phyloP scores from a whole-genome alignment of 1,140 invertebrate species.

The Hormaphis cornu region DNA sequence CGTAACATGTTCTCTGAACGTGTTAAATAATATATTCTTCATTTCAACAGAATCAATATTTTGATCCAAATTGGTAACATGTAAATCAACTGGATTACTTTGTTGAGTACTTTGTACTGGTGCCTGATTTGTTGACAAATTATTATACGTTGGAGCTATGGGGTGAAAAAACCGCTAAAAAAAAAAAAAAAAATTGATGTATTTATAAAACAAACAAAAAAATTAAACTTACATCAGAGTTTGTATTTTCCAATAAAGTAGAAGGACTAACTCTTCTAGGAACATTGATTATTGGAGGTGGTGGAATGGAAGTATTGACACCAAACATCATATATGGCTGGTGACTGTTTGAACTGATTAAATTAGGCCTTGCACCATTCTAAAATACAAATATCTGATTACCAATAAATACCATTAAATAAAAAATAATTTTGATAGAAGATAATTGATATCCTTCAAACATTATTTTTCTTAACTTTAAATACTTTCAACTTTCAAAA shows the following conservation, averaged over 20 bases:
- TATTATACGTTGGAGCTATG: slow-evolving; percentile 32
- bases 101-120: background rate
- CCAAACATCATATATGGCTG: slow-evolving; percentile 28
- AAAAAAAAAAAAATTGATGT: background rate
- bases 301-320: slow-evolving; percentile 35
- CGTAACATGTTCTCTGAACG: slow-evolving; percentile 22
- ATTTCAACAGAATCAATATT: slow-evolving; percentile 61
- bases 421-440: no score
- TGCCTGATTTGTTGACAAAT: slow-evolving; percentile 8
- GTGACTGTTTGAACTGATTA: slow-evolving; percentile 18
- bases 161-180: slow-evolving; percentile 38
- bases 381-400: no score
- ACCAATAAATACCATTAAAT: no score
- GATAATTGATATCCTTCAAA: no score
- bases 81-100: slow-evolving; percentile 51
- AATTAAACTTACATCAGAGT: slow-evolving; percentile 9
- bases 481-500: no score
- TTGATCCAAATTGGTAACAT: slow-evolving; percentile 67
- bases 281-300: slow-evolving; percentile 34
- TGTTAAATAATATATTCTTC: slow-evolving; percentile 38
- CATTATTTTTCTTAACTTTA: no score
- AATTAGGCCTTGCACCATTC: slow-evolving; percentile 2
- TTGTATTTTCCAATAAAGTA: background rate
- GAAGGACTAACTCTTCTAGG: slow-evolving; percentile 14
- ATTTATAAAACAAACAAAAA: background rate